Evolutionary conservation across 2,797 vertebrate genomes (phyloP).

Genomic region (Botia kubotai): DNA sequence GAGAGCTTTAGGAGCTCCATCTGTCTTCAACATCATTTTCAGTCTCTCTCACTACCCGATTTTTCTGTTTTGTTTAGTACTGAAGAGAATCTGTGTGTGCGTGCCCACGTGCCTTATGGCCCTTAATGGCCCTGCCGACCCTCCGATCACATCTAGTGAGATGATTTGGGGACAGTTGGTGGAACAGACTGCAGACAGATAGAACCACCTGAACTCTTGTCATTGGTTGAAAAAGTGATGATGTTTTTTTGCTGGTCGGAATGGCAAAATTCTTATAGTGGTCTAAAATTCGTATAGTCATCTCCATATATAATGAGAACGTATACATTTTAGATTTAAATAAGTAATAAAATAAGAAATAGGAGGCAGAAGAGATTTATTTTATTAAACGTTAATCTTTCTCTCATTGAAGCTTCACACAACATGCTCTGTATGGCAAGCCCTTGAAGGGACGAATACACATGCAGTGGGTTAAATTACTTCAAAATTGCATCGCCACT

Average conservation of each 20-base stretch:
- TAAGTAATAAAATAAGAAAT: not conserved
- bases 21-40: constrained; percentile 49
- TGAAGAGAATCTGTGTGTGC: constrained; percentile 2
- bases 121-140: constrained; percentile 10
- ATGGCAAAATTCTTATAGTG: not conserved
- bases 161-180: not conserved
- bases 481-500: not conserved
- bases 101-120: not conserved
- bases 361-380: not conserved
- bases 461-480: not conserved
- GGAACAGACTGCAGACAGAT: not conserved
- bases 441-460: not conserved
- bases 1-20: constrained; percentile 54
- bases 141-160: too few relatives aligned
- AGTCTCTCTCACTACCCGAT: not conserved
- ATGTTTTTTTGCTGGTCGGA: not conserved
- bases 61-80: constrained; percentile 5
- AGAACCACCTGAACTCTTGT: not conserved
- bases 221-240: not conserved
- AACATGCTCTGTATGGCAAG: not conserved
- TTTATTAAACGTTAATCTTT: not conserved
- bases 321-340: not conserved
- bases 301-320: not conserved
- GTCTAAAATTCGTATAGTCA: too few relatives aligned
- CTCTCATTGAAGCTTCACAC: not conserved